A percentile compares a stretch with the other conserved stretches of the same genome.
These are phyloP conservation scores for Torymus texanus DNA, from an alignment of 2,888 invertebrate genomes.

Conservation along the genomic window DNA sequence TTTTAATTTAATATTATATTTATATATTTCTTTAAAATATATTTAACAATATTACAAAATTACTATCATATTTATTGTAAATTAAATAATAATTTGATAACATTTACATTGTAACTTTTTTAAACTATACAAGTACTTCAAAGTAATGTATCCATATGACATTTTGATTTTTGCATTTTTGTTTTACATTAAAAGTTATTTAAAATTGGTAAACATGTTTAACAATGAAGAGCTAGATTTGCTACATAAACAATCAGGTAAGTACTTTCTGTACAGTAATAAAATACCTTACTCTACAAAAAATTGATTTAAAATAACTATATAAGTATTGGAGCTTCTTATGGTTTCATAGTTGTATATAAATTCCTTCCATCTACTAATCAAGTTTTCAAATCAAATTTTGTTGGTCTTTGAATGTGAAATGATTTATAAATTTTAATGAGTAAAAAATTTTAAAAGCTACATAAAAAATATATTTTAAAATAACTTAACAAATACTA, in stretches of 20 bases:
- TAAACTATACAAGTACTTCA: conserved; percentile 44
- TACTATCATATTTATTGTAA: conserved; percentile 42
- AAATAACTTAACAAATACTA: conserved; percentile 17
- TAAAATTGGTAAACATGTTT: conserved; percentile 14
- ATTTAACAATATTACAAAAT: conserved; percentile 51
- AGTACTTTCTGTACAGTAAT: conserved; percentile 32
- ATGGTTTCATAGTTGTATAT: not conserved
- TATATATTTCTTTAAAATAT: conserved; percentile 37
- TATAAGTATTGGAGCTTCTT: too few relatives aligned
- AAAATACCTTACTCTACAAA: conserved; percentile 29
- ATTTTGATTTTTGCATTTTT: conserved; percentile 28
- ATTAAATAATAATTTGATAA: conserved; percentile 31
- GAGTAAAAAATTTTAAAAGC: conserved; percentile 11
- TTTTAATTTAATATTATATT: conserved; percentile 38
- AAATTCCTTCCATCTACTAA: not conserved
- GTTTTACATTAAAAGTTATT: not conserved
- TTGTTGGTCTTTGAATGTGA: not conserved
- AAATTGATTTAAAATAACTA: conserved; percentile 5
- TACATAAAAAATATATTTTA: conserved; percentile 11
- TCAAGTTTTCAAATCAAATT: not conserved
- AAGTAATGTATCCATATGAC: conserved; percentile 17
- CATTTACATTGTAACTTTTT: conserved; percentile 35
- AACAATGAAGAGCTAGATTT: conserved; percentile 37
- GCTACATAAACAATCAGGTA: conserved; percentile 1
- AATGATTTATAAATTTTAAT: conserved; percentile 7